Evolutionary conservation across 2,888 invertebrate species (phyloP).

Genomic region (Trissolcus japonicus): DNA sequence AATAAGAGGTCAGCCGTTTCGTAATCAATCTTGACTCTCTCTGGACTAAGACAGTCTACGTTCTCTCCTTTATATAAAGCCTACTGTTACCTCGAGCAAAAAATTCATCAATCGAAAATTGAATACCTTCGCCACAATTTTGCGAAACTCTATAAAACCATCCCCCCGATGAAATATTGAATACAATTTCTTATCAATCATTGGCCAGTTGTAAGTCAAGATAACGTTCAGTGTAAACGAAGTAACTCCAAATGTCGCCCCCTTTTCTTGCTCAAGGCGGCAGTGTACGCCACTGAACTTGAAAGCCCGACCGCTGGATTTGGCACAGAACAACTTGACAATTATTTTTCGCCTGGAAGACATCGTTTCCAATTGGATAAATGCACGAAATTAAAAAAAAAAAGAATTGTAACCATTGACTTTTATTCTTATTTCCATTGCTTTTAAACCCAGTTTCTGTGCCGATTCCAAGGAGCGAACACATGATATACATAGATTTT

Average conservation of each 20-base stretch:
- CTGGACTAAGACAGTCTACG: conserved; percentile 73
- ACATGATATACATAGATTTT: conserved; percentile 54
- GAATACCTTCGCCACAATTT: too few relatives aligned
- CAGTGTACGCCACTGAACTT: conserved; percentile 60
- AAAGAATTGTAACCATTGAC: conserved; percentile 8
- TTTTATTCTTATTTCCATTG: conserved; percentile 3
- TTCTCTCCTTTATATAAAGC: conserved; percentile 70
- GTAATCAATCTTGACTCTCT: conserved; percentile 71
- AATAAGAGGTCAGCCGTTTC: conserved; percentile 55
- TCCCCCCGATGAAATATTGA: too few relatives aligned
- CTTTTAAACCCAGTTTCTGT: conserved; percentile 28
- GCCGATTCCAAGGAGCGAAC: conserved; percentile 55
- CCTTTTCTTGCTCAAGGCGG: too few relatives aligned
- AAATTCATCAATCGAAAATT: too few relatives aligned
- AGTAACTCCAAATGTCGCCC: too few relatives aligned
- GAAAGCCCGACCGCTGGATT: conserved; percentile 48
- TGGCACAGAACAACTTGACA: conserved; percentile 35
- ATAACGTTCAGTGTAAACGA: too few relatives aligned
- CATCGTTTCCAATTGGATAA: conserved; percentile 28
- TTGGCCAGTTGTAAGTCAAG: too few relatives aligned
- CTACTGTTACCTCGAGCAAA: too few relatives aligned
- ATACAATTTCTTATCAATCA: too few relatives aligned
- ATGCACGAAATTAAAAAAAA: conserved; percentile 23
- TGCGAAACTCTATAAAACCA: too few relatives aligned
- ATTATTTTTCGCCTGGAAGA: conserved; percentile 51